phyloP scores from a whole-genome alignment of 2,113 vertebrate genomes.

The Bubo scandiacus region DNA sequence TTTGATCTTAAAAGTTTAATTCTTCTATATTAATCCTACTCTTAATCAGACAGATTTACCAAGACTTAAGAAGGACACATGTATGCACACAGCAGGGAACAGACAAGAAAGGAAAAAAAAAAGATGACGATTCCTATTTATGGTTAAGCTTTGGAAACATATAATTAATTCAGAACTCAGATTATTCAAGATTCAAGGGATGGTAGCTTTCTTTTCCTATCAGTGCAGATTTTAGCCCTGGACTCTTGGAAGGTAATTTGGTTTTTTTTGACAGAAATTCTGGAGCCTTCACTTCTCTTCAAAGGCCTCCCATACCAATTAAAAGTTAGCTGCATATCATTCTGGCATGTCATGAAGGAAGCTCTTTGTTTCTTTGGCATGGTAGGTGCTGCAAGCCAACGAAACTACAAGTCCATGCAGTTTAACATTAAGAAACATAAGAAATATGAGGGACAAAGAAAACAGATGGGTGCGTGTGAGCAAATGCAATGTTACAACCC shows the following conservation, averaged over 20 bases:
- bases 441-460: background rate
- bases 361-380: background rate
- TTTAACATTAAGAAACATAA: background rate
- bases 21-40: constrained; percentile 52
- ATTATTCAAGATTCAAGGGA: constrained; percentile 37
- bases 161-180: constrained; percentile 53
- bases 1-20: constrained; percentile 59
- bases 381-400: background rate
- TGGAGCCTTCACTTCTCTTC: constrained; percentile 19
- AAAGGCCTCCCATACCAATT: background rate
- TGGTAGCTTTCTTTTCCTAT: background rate
- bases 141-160: constrained; percentile 51
- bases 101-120: background rate
- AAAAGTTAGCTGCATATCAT: background rate
- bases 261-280: constrained; percentile 5
- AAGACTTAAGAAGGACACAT: constrained; percentile 44
- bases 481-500: background rate
- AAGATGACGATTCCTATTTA: background rate
- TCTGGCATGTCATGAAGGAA: background rate
- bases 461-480: background rate
- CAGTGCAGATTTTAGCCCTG: constrained; percentile 4
- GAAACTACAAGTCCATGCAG: background rate
- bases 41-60: constrained; percentile 55
- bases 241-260: background rate
- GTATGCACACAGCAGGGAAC: constrained; percentile 13